Base-by-base conservation (phyloP, 2,888 invertebrate species). In the Cantharis lateralis region DNA sequence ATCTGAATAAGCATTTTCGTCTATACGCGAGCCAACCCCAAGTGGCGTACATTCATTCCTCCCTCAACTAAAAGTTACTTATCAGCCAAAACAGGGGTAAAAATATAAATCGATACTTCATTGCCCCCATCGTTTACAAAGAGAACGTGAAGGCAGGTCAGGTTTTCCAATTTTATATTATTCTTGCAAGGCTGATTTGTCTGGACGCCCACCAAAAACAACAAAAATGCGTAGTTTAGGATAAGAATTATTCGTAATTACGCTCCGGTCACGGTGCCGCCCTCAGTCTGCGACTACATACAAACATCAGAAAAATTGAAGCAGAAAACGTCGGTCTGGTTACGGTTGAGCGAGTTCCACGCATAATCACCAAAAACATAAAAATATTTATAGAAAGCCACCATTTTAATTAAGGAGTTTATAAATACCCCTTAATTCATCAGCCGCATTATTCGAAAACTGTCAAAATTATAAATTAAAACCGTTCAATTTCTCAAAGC, bases 101-200 rank as follows among this genome's bases (percentile, higher is more conserved):
- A 70, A 70, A 62, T 32, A 63, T 48, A 64, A 74, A 74, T 74
- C 70, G 64, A 74, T 74, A 68, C 62, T 63, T 15, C 26, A 24
- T 71, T 13, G 48, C 26, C 62, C 15, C 71, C 63, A 64, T 71
- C 64, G 15, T 61, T 15, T 13, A 64, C 61, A 63, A 64, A n/a
- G 75, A 78, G 26, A 32, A 73, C 73, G 69, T 82, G 80, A 79
- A 77, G 82, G 81, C 77, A 81, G 82, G 82, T 82, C 82, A 81
- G 77, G 80, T 77, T 79, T 70, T 73, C 69, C 61, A 74, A 78
- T 79, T 76, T 78, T 76, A 75, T 74, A 71, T 77, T 70, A 74
- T 13, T 32, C 75, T 63, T 24, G 62, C 7, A 32, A 63, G 69
- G 64, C 24, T 18, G 48, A 70, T 71, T 62, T 62, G 78, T 74